Evolutionary conservation across 2,797 vertebrate genomes (phyloP), one percentile per base, ranked within the genome.

Genomic region (Anolis apletophallus): DNA sequence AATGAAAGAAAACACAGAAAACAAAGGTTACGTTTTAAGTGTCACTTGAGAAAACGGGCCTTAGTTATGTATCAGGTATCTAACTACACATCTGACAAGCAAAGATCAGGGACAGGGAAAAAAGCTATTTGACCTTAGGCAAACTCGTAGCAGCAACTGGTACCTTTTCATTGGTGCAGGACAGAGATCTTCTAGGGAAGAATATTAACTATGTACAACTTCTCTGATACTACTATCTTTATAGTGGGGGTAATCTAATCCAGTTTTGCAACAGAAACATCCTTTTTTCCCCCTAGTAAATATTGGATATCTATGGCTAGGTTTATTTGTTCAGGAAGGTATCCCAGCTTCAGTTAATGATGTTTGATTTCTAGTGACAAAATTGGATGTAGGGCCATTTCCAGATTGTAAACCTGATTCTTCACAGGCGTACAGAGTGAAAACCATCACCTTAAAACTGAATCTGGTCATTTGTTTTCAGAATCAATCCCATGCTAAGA

Each of bases 101-200:
- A 80, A 57, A 61, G 55, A 79, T 79, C 14, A 68, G 40, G 61
- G 10, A 80, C 14, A 81, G 36, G 36, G 17, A 46, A 80, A 80
- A 13, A 73, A 46, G 57, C 8, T 75, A 17, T 1, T 77, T 19
- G 34, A 17, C 36, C 77, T 81, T 74, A 81, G 90, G 69, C 2
- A 81, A 84, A 26, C 26, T 80, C 14, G 64, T 81, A 86, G 87
- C 74, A 82, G 77, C 29, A 87, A 3, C 2, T 21, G 75, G 26
- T 16, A 83, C 17, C 46, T 0, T 55, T 55, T 73, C 77, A 85
- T 82, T 61, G 8, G 36, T 40, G 29, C 26, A 81, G 64, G 57
- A 52, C 29, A 50, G 46, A 32, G 8, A 68, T 21, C 67, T 16
- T 52, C 29, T 81, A 52, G 61, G 61, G 29, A 52, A 52, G n/a